Evolutionary conservation across 23 tunicate genomes (phyloP).

Genomic region (Ciona savignyi): DNA sequence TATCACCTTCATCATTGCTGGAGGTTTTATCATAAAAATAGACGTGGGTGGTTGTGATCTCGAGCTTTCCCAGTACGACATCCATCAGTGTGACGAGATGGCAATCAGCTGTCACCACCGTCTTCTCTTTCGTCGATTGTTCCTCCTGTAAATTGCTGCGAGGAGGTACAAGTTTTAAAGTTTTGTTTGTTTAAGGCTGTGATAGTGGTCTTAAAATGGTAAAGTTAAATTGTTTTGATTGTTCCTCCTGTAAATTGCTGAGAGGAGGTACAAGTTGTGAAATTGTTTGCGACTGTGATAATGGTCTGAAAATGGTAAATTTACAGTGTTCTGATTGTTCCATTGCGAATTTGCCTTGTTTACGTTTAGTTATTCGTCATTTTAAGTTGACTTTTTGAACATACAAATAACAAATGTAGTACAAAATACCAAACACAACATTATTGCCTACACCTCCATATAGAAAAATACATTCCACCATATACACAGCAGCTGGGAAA

Average conservation of each 20-base stretch:
- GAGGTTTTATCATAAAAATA: conserved; percentile 76
- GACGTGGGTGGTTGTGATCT: conserved; percentile 84
- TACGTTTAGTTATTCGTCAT: too few species aligned
- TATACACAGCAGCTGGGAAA: too few species aligned
- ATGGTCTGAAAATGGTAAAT: too few species aligned
- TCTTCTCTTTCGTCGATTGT: conserved; percentile 64
- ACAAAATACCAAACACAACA: too few species aligned
- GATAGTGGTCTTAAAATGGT: conserved; percentile 56
- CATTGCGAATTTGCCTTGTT: too few species aligned
- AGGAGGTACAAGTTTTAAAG: conserved; percentile 36
- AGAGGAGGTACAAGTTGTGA: too few species aligned
- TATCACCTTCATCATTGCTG: conserved; percentile 53
- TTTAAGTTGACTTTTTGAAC: too few species aligned
- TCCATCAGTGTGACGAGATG: conserved; percentile 94
- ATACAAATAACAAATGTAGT: too few species aligned
- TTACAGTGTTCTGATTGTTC: too few species aligned
- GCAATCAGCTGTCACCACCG: conserved; percentile 51
- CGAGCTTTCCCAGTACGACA: conserved; percentile 68
- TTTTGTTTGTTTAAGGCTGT: conserved; percentile 75
- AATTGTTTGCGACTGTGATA: too few species aligned
- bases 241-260: conserved; percentile 34
- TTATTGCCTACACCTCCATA: too few species aligned
- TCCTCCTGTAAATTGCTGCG: conserved; percentile 29
- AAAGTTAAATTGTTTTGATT: conserved; percentile 49
- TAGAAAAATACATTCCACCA: too few species aligned